Evolutionary conservation across 64 coral and sea anemone genomes (phyloP).

Genomic region (Montipora capricornis): DNA sequence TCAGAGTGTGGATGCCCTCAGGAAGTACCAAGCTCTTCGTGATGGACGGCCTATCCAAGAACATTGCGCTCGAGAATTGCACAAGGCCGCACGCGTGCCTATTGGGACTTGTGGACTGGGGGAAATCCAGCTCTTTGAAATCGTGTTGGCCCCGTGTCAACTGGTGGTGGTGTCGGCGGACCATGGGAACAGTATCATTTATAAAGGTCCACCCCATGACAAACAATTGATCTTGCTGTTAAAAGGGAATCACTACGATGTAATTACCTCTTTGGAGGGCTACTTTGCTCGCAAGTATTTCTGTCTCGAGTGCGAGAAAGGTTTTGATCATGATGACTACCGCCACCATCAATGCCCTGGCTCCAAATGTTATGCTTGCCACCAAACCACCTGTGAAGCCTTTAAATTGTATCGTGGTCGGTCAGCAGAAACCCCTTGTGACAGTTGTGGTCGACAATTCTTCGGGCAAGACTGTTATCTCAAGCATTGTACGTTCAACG

Average conservation of each 20-base stretch:
- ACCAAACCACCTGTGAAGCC: too few species aligned
- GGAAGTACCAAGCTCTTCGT: neutral
- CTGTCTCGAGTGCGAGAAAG: conserved; percentile 58
- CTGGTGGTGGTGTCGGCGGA: conserved; percentile 55
- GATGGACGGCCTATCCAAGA: neutral
- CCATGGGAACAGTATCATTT: conserved; percentile 26
- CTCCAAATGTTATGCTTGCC: neutral
- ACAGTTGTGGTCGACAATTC: too few species aligned
- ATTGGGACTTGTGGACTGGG: conserved; percentile 43
- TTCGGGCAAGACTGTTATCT: too few species aligned
- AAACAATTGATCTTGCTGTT: conserved; percentile 45
- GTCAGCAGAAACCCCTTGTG: too few species aligned
- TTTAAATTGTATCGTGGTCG: too few species aligned
- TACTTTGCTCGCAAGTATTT: conserved; percentile 29
- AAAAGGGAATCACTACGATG: neutral
- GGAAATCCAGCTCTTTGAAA: conserved; percentile 67
- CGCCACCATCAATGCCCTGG: neutral
- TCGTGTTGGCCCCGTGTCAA: conserved; percentile 22
- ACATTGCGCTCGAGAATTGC: conserved; percentile 29
- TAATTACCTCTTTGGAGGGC: conserved; percentile 24
- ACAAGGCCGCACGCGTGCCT: conserved; percentile 23
- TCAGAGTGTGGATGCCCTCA: neutral
- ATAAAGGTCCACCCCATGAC: conserved; percentile 38
- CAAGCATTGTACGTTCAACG: too few species aligned
- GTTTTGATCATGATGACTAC: neutral